phyloP scores from a whole-genome alignment of 2,888 invertebrate genomes.

The Drosophila melanocephala region DNA sequence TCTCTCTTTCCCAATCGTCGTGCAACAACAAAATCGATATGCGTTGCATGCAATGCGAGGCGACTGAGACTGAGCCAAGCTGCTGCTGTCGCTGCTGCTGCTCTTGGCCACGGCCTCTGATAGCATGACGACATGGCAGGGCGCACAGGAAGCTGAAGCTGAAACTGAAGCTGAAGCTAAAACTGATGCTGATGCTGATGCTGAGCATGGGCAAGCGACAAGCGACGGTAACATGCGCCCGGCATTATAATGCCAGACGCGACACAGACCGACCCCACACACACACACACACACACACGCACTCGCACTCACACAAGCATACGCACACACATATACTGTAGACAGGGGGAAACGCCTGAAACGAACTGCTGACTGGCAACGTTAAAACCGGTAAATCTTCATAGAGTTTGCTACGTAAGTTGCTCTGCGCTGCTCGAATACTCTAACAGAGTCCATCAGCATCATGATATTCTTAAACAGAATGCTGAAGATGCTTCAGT shows the following conservation, averaged over 20 bases:
- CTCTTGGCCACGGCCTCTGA: conserved; percentile 49
- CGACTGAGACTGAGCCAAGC: conserved; percentile 30
- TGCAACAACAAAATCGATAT: conserved; percentile 71
- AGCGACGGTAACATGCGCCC: conserved; percentile 59
- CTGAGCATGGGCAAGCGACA: conserved; percentile 58
- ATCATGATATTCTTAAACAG: not conserved
- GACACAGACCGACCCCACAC: conserved; percentile 62
- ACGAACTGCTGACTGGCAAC: conserved; percentile 78
- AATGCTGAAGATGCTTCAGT: not conserved
- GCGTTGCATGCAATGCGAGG: conserved; percentile 49
- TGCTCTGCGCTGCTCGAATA: conserved; percentile 41
- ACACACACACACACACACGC: conserved; percentile 16
- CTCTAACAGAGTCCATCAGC: conserved; percentile 20
- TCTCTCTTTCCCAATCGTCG: conserved; percentile 1
- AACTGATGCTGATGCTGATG: conserved; percentile 15
- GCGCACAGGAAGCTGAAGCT: conserved; percentile 69
- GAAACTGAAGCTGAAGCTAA: conserved; percentile 22
- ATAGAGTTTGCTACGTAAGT: conserved; percentile 71
- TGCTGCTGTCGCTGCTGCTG: conserved; percentile 6
- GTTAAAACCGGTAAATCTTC: conserved; percentile 82
- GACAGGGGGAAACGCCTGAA: conserved; percentile 41
- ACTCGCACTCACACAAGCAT: not conserved
- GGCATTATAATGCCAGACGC: conserved; percentile 78
- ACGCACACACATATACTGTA: not conserved
- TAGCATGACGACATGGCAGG: conserved; percentile 74